Evolutionary conservation across 2,113 vertebrate species (phyloP).

Genomic region (Chunga burmeisteri): DNA sequence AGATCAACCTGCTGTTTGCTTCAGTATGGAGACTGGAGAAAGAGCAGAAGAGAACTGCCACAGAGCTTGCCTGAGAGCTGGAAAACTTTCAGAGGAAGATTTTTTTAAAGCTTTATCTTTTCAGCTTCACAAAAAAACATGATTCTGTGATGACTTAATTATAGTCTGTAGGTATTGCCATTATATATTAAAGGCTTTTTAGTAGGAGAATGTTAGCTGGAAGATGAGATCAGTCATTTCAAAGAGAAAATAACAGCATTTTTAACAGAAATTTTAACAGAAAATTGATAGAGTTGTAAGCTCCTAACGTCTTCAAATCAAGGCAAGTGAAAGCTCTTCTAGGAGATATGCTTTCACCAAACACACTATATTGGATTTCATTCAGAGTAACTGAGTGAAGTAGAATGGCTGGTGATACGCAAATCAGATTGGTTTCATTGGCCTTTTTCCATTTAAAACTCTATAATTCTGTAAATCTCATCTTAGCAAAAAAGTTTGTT

Average conservation of each 20-base stretch:
- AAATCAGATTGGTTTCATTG: background rate
- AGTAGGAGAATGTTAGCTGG: background rate
- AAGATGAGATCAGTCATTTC: background rate
- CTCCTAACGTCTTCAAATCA: background rate
- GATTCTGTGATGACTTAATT: background rate
- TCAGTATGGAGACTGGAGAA: background rate
- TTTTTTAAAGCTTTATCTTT: background rate
- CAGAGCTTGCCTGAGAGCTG: background rate
- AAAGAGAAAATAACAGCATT: background rate
- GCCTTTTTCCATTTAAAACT: background rate
- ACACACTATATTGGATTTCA: background rate
- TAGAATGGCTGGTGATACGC: background rate
- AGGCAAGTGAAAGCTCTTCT: background rate
- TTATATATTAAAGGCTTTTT: background rate
- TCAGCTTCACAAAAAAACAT: background rate
- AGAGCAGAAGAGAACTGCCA: background rate
- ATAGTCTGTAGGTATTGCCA: background rate
- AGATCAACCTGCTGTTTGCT: background rate
- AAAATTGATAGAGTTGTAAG: background rate
- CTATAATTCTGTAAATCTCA: background rate
- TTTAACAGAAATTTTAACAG: background rate
- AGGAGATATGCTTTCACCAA: background rate
- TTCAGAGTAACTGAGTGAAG: background rate
- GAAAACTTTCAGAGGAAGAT: background rate
- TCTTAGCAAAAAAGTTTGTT: background rate